phyloP scores from a whole-genome alignment of 2,797 vertebrate species.

The Mus spretus region DNA sequence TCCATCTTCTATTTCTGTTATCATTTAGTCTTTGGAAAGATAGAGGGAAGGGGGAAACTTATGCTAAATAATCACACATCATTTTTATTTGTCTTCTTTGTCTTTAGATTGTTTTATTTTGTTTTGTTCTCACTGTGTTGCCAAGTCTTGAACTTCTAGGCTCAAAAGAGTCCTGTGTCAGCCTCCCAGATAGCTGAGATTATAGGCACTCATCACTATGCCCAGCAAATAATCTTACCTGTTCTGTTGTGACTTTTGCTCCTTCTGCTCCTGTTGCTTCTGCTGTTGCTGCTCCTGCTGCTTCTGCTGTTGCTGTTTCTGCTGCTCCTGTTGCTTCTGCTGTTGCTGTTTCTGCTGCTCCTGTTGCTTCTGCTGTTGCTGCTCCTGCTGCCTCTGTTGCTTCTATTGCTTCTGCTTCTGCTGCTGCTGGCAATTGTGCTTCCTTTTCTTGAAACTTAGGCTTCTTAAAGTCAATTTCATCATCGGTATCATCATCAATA shows the following conservation, averaged over 20 bases:
- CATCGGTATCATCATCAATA: slow-evolving; percentile 17
- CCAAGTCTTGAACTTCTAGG: not conserved
- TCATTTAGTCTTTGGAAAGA: slow-evolving; percentile 24
- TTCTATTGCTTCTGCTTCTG: not conserved
- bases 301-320: too few species aligned
- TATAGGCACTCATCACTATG: not conserved
- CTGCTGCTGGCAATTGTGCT: not conserved
- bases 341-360: not conserved
- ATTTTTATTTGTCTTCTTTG: not conserved
- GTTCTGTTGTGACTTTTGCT: not conserved
- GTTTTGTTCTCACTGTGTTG: not conserved
- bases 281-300: not conserved
- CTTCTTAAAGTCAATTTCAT: slow-evolving; percentile 3
- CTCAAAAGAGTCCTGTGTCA: not conserved
- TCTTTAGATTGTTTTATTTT: not conserved
- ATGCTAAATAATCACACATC: not conserved
- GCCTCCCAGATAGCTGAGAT: not conserved
- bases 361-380: not conserved
- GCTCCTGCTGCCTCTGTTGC: too few species aligned
- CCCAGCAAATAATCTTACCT: slow-evolving; percentile 42
- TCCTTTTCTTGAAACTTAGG: not conserved
- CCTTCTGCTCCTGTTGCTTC: not conserved
- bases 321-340: not conserved
- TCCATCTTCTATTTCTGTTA: not conserved
- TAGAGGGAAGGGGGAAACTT: slow-evolving; percentile 4